phyloP scores from a whole-genome alignment of 2,797 vertebrate genomes.

The Chanos chanos region DNA sequence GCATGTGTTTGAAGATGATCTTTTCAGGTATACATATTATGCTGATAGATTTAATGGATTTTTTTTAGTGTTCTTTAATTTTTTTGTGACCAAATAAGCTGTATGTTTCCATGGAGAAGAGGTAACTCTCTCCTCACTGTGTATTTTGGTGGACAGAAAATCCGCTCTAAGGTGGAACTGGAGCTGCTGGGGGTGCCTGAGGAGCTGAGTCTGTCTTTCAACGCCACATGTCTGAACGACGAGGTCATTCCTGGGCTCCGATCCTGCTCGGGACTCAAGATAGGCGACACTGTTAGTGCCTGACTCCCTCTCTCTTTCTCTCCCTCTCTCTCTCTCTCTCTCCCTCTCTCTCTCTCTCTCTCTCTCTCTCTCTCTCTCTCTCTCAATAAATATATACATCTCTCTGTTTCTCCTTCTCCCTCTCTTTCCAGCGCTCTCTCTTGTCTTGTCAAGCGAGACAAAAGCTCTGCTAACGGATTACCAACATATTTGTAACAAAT shows the following conservation, averaged over 20 bases:
- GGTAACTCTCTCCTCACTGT: too few relatives aligned
- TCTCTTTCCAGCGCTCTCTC: too few relatives aligned
- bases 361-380: slow-evolving; percentile 37
- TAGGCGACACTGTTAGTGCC: slow-evolving; percentile 90
- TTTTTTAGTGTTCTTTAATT: too few relatives aligned
- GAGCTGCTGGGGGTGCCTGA: slow-evolving; percentile 92
- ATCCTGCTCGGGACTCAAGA: slow-evolving; percentile 92
- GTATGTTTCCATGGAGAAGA: not conserved
- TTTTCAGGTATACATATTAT: too few relatives aligned
- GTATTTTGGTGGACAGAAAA: slow-evolving; percentile 74
- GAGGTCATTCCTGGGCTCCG: slow-evolving; percentile 89
- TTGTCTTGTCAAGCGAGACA: too few relatives aligned
- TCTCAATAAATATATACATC: not conserved
- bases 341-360: slow-evolving; percentile 35
- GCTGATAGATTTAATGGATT: too few relatives aligned
- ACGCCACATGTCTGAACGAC: slow-evolving; percentile 89
- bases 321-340: not conserved
- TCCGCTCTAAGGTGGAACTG: slow-evolving; percentile 93
- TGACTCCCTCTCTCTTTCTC: not conserved
- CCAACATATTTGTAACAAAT: too few relatives aligned
- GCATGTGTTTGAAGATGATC: too few relatives aligned
- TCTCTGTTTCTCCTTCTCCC: not conserved
- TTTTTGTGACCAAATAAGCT: not conserved
- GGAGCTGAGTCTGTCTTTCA: slow-evolving; percentile 90
- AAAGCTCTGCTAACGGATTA: too few relatives aligned